Evolutionary conservation across 2,113 vertebrate genomes (phyloP).

Genomic region (Vombatus ursinus): DNA sequence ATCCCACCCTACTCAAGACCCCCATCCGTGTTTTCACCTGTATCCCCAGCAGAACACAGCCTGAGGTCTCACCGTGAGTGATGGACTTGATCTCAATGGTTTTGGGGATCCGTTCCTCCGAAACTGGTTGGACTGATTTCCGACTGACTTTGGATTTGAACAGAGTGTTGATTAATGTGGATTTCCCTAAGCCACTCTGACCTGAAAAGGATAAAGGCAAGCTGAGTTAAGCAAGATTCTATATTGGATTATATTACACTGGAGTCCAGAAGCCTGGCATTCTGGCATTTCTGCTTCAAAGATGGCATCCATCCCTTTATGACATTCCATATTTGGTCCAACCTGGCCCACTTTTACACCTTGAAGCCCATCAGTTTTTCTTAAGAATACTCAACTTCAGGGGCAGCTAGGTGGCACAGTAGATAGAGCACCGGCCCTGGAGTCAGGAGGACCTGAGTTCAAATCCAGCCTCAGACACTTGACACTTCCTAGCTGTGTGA

Average conservation of each 20-base stretch:
- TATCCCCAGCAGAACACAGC: constrained; percentile 11
- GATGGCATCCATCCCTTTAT: not conserved
- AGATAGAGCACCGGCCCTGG: too few relatives aligned
- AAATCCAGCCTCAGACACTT: too few relatives aligned
- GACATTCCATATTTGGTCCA: not conserved
- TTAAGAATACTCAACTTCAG: not conserved
- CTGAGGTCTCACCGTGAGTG: constrained; percentile 89
- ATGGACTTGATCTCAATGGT: constrained; percentile 98
- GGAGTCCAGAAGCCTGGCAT: rapidly evolving
- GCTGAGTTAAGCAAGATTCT: rapidly evolving
- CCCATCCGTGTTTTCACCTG: not conserved
- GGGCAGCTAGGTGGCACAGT: too few relatives aligned
- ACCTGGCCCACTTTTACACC: not conserved
- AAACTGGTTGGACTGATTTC: constrained; percentile 89
- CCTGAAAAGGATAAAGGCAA: constrained; percentile 82
- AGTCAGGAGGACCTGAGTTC: too few relatives aligned
- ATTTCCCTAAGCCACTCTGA: constrained; percentile 98
- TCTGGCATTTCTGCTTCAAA: not conserved
- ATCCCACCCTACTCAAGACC: not conserved
- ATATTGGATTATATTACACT: not conserved
- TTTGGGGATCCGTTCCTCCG: constrained; percentile 96
- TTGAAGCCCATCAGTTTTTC: not conserved
- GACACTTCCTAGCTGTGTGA: too few relatives aligned
- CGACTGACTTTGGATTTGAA: constrained; percentile 99
- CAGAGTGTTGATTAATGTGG: constrained; percentile 98